Base-by-base conservation (phyloP, 2,888 invertebrate species). In the Abscondita cerata region DNA sequence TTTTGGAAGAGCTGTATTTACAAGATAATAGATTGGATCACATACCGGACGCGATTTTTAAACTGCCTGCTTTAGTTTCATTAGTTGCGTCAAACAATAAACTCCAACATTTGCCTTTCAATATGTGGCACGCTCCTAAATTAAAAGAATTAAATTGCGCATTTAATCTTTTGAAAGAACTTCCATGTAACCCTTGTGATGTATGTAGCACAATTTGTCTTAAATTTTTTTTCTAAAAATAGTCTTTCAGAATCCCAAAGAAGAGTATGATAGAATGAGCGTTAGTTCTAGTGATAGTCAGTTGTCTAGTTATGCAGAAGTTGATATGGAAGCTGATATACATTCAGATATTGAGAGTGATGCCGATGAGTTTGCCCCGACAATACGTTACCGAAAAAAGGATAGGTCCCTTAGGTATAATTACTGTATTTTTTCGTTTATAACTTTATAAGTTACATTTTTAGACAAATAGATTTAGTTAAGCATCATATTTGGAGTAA, bases 21-120 rank as follows among this genome's bases (percentile, higher is more conserved):
- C 92, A 94, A 81, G 94, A 97, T 78, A 96, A 96, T 80, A 86
- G 94, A 1, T 81, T 99, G 33, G 92, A 93, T 67, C 84, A 86
- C 53, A 80, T 98, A 9, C 96, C 97, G 0, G 85, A 89, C 1
- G 89, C 89, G 54, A 82, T 98, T 20, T 96, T 97, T 83, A 84
- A 86, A 3, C 83, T 98, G 53, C 92, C 95, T 0, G 82, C 88
- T 0, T 82, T 98, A 36, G 83, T 87, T 9, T 90, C 91, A 1
- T 83, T 99, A 67, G 96, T 98, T 79, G 88, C 96, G n/a, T 94
- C 96, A 0, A 95, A 96, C 81, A 98, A 98, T 81, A 94, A 95
- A 79, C 81, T 98, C 55, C 90, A 93, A 66, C 81, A 85, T 48
- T 81, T 98, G 55, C 96, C 97, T 0, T 87, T 89, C 58, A 87